Evolutionary conservation across 2,797 vertebrate genomes (phyloP), one percentile per base, ranked within the genome.

Genomic region (Gallinago stenura): DNA sequence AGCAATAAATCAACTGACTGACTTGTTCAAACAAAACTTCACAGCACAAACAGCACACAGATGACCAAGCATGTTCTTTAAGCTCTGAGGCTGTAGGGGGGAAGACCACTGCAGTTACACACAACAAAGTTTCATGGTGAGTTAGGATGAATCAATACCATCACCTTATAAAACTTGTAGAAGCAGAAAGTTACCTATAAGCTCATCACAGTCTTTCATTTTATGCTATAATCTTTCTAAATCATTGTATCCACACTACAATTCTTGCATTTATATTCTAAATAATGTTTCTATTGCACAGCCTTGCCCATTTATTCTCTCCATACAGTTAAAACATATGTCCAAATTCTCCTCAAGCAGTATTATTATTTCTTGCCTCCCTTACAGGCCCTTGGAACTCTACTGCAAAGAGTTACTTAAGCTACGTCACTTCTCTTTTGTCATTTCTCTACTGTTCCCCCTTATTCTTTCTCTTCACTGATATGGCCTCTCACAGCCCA

Each of bases 1-100:
- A 91, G 54, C 94, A 91, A 71, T 78, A 83, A 83, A 85, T 92
- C 56, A 84, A 53, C 71, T 72, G 58, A 51, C 45, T 66, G 24
- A 31, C 25, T 61, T 65, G 10, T 68, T 86, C 72, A 81, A 71
- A 61, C 28, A 91, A 78, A 91, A 61, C 10, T 54, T 90, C 35
- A 71, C 13, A 58, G 79, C 28, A 31, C 31, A 64, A 41, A 53
- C 20, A 95, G 22, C 48, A 45, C 17, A 48, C 20, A 56, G 37
- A 43, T 75, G 26, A 81, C 22, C 57, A 64, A 30, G 45, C 7
- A 15, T 35, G 20, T 33, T 88, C 81, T 62, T 85, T 79, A 60
- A 1, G 1, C 37, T 53, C 66, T 53, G 15, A 73, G 43, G 39
- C 37, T 78, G 53, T 12, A 64, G 19, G 9, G 60, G 22, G 71